These are phyloP conservation scores for Rhagologus leucostigma DNA, from an alignment of 2,113 vertebrate genomes.

Conservation along the genomic window DNA sequence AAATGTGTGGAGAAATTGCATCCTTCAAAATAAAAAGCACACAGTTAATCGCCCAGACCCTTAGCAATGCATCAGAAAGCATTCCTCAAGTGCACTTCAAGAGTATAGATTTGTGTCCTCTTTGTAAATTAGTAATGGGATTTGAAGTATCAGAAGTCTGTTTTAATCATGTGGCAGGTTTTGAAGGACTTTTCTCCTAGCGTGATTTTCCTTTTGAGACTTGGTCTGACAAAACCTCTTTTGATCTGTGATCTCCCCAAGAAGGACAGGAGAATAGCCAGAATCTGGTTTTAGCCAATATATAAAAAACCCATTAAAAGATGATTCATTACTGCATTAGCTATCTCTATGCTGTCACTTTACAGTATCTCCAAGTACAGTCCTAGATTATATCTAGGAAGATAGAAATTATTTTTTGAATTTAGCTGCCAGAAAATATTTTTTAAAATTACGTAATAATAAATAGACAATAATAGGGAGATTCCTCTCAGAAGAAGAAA, in stretches of 20 bases:
- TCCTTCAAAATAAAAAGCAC: background rate
- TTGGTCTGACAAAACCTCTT: background rate
- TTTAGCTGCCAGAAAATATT: background rate
- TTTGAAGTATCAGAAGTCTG: constrained; percentile 4
- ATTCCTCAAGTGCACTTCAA: background rate
- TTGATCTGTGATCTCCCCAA: background rate
- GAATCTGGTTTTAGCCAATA: background rate
- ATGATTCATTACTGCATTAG: background rate
- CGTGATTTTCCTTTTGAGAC: background rate
- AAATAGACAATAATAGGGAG: background rate
- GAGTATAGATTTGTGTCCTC: background rate
- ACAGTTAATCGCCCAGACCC: background rate
- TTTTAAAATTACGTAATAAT: background rate
- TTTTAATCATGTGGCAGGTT: background rate
- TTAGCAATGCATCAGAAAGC: background rate
- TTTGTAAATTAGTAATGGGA: constrained; percentile 30
- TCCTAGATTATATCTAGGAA: background rate
- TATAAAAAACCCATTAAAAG: background rate
- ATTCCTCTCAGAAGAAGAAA: background rate
- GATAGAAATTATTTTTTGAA: background rate
- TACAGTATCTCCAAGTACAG: background rate
- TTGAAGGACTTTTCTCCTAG: background rate
- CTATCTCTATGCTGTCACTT: background rate
- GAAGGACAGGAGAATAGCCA: background rate
- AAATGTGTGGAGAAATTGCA: background rate